Percentiles rank a stretch among this genome's conserved stretches.
phyloP scores from a whole-genome alignment of 2,888 invertebrate species.

The Lepidochitona cinerea region DNA sequence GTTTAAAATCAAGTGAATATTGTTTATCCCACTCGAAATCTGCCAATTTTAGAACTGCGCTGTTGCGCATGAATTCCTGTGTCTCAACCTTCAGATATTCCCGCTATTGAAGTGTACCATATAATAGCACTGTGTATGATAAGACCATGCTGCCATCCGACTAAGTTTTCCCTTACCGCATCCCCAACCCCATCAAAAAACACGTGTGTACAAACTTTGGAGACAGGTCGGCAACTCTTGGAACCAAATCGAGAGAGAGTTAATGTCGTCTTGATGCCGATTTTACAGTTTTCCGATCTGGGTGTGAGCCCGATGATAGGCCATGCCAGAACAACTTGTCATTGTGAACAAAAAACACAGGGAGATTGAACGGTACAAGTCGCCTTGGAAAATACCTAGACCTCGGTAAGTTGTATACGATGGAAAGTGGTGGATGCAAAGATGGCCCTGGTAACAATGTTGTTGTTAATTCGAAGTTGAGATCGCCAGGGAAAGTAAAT shows the following conservation, averaged over 20 bases:
- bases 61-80: conserved; percentile 64
- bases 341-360: conserved; percentile 51
- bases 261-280: conserved; percentile 20
- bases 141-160: conserved; percentile 69
- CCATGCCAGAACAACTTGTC: conserved; percentile 53
- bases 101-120: conserved; percentile 69
- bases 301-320: conserved; percentile 38
- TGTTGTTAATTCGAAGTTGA: conserved; percentile 49
- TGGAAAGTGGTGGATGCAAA: conserved; percentile 42
- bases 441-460: conserved; percentile 34
- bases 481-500: conserved; percentile 48
- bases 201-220: conserved; percentile 53
- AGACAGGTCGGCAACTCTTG: conserved; percentile 21
- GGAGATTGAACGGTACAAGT: conserved; percentile 34
- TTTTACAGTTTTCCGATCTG: conserved; percentile 37
- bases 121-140: conserved; percentile 69
- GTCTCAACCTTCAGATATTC: conserved; percentile 64
- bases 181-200: conserved; percentile 46
- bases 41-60: conserved; percentile 15
- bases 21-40: not conserved
- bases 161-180: conserved; percentile 60
- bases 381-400: conserved; percentile 29
- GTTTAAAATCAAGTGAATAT: conserved; percentile 4
- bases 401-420: conserved; percentile 42
- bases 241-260: conserved; percentile 27